These are phyloP conservation scores for Fragum fragum DNA, from an alignment of 2,888 invertebrate genomes.

Conservation along the genomic window DNA sequence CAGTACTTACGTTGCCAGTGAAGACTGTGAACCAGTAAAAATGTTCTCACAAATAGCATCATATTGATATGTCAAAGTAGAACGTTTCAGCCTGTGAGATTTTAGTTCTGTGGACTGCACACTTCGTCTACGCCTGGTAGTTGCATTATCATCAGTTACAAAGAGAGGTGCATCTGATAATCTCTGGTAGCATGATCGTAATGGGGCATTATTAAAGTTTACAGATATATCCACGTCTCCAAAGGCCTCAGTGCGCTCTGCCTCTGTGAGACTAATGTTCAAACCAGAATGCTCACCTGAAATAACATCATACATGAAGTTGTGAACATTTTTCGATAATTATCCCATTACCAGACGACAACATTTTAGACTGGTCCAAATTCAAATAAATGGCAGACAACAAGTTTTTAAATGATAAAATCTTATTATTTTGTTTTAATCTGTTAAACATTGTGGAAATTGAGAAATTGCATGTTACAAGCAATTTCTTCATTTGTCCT, in stretches of 20 bases:
- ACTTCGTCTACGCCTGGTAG: slow-evolving; percentile 32
- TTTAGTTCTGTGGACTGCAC: not conserved
- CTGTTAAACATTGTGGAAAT: no score
- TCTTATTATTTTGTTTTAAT: no score
- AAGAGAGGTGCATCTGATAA: slow-evolving; percentile 53
- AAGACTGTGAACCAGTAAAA: slow-evolving; percentile 27
- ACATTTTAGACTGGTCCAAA: no score
- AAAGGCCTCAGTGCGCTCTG: not conserved
- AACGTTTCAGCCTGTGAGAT: not conserved
- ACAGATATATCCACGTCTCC: slow-evolving; percentile 13
- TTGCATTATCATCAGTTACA: not conserved
- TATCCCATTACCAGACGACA: no score
- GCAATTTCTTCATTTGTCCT: no score
- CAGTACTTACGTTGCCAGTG: slow-evolving; percentile 45
- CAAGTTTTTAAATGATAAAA: no score
- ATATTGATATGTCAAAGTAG: slow-evolving; percentile 30
- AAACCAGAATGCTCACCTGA: not conserved
- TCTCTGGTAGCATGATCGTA: slow-evolving; percentile 46
- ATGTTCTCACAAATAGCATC: slow-evolving; percentile 47
- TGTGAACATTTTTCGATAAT: no score
- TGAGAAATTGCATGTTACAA: no score
- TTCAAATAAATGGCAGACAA: no score
- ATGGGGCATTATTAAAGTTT: slow-evolving; percentile 43
- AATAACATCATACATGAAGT: no score
- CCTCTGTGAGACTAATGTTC: not conserved